Conservation (phyloP, 2,113 vertebrate species). For the Coryphaenoides rupestris region DNA sequence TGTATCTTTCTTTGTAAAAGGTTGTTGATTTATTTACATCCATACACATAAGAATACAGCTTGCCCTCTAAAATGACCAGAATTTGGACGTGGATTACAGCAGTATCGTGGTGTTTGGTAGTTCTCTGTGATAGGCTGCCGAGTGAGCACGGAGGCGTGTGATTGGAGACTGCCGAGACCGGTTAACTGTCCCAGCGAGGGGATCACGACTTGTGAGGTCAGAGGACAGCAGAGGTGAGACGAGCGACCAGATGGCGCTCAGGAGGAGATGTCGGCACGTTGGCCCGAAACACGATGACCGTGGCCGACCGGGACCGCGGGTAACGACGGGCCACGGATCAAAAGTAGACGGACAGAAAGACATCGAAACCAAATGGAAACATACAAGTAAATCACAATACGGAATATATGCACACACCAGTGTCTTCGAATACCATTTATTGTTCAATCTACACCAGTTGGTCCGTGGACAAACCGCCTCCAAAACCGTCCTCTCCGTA, state of each 20-base stretch:
- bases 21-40: too few species aligned
- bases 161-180: slow-evolving; percentile 32
- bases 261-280: slow-evolving; percentile 28
- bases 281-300: slow-evolving; percentile 27
- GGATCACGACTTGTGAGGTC: slow-evolving; percentile 29
- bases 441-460: slow-evolving; percentile 74
- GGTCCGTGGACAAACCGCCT: slow-evolving; percentile 62
- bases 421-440: slow-evolving; percentile 71
- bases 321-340: slow-evolving; percentile 12
- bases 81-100: not conserved
- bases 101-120: not conserved
- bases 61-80: too few species aligned
- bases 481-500: slow-evolving; percentile 60
- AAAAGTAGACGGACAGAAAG: not conserved
- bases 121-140: not conserved
- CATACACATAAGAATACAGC: too few species aligned
- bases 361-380: not conserved
- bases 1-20: too few species aligned
- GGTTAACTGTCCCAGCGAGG: slow-evolving; percentile 40
- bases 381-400: not conserved
- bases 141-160: slow-evolving; percentile 10
- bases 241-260: slow-evolving; percentile 54
- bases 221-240: slow-evolving; percentile 35
- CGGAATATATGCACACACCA: slow-evolving; percentile 27
- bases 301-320: slow-evolving; percentile 13